Base-by-base conservation (phyloP, 1,140 invertebrate genomes). In the Orius insidiosus region DNA sequence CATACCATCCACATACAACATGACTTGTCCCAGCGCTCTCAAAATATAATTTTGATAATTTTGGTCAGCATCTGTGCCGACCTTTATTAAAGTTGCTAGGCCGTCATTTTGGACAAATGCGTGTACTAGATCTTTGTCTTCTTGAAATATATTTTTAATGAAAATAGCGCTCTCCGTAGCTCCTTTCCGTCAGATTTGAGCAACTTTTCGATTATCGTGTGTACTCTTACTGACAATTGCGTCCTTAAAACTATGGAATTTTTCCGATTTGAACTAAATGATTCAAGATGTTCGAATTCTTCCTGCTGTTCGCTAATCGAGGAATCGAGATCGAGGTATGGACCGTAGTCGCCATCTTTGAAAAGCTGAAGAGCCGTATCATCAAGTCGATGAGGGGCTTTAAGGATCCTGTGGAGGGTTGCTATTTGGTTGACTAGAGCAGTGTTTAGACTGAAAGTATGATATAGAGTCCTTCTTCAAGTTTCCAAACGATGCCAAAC, bases 1-100 rank as follows among this genome's bases (percentile, higher is more conserved):
- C 96, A 99, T 99, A 1, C 96, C 96, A 65, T 98, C 95, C 14
- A 98, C 94, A 60, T 98, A 98, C 31, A 98, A 72, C 83, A 99
- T 97, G 58, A 99, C 85, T 74, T 93, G 83, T 32, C 84, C 84
- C 51, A 89, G 68, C 31, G 85, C 84, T 69, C 95, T 72, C 47
- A 98, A 71, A 58, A 98, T 98, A 65, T 98, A 98, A 69, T 98
- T 98, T 66, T 98, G 88, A 65, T 97, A 96, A 67, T 97, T 98
- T 60, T 97, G 94, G 65, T 98, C 93, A 18, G 87, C 86, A 61
- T 87, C 82, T 50, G 78, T 85, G 54, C 87, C 88, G 52, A 96
- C 82, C 66, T 89, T 86, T 65, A 95, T 85, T 48, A 96, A 75
- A 65, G 87, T 93, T 55, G 86, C 83, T 58, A 96, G 69, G 37